Evolutionary conservation across 2,113 vertebrate genomes (phyloP).

Genomic region (Fulica atra): DNA sequence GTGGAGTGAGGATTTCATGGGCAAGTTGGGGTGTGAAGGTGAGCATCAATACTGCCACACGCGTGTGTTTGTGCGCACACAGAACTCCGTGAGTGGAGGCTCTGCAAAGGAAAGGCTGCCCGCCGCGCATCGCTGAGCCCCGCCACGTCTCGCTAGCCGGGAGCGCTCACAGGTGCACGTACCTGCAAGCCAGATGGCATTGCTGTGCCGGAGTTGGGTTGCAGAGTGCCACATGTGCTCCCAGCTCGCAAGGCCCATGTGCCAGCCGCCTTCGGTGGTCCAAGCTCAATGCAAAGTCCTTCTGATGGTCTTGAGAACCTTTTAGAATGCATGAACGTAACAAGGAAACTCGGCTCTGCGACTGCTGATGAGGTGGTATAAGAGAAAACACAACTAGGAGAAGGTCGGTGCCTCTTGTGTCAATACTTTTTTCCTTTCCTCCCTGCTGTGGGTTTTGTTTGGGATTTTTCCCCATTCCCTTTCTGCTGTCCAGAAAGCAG

Average conservation of each 20-base stretch:
- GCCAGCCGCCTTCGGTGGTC: background rate
- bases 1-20: background rate
- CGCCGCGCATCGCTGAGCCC: background rate
- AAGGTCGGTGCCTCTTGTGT: rapidly evolving
- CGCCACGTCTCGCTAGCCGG: too few species aligned
- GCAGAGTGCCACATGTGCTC: background rate
- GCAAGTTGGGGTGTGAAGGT: background rate
- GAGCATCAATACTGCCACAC: background rate
- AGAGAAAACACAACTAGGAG: background rate
- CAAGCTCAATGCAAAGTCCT: background rate
- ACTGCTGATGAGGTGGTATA: background rate
- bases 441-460: background rate
- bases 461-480: too few species aligned
- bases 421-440: background rate
- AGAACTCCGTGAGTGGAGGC: background rate
- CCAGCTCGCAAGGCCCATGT: background rate
- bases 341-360: background rate
- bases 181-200: background rate
- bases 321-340: background rate
- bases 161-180: background rate
- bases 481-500: background rate
- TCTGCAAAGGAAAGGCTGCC: background rate
- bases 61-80: too few species aligned
- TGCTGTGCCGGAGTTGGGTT: too few species aligned
- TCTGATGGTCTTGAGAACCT: background rate